Conservation (phyloP, 2,888 invertebrate species). For the Tortrix viridana region DNA sequence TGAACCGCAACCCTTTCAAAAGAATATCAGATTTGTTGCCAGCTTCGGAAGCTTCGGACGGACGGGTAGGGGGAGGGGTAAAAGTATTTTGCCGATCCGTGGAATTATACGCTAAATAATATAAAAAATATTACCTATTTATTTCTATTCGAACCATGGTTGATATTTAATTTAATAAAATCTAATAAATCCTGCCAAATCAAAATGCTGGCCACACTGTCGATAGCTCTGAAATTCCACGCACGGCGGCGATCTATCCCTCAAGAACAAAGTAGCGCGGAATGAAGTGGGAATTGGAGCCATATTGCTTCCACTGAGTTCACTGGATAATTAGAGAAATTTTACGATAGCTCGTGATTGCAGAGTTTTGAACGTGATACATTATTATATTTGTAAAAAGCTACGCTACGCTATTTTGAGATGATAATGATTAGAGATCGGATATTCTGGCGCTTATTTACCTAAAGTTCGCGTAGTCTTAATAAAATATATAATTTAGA, state of each 20-base stretch:
- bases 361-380: constrained; percentile 1
- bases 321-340: constrained; percentile 29
- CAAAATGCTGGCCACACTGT: constrained; percentile 38
- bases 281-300: constrained; percentile 60
- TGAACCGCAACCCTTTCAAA: too few species aligned
- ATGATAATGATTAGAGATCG: too few species aligned
- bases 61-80: too few species aligned
- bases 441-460: too few species aligned
- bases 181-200: not conserved
- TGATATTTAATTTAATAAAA: constrained; percentile 2
- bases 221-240: constrained; percentile 53
- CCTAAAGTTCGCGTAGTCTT: too few species aligned
- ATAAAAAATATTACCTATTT: too few species aligned
- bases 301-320: constrained; percentile 19
- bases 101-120: too few species aligned
- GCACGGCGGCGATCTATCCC: constrained; percentile 59
- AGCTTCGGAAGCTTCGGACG: too few species aligned
- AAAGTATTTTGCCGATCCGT: too few species aligned
- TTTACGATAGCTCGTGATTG: constrained; percentile 12
- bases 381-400: not conserved
- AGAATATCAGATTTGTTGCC: too few species aligned
- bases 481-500: too few species aligned
- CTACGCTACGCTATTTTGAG: too few species aligned
- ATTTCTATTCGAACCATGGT: not conserved
- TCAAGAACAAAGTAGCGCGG: constrained; percentile 68